phyloP scores from a whole-genome alignment of 2,113 vertebrate species.

The Eretmochelys imbricata region DNA sequence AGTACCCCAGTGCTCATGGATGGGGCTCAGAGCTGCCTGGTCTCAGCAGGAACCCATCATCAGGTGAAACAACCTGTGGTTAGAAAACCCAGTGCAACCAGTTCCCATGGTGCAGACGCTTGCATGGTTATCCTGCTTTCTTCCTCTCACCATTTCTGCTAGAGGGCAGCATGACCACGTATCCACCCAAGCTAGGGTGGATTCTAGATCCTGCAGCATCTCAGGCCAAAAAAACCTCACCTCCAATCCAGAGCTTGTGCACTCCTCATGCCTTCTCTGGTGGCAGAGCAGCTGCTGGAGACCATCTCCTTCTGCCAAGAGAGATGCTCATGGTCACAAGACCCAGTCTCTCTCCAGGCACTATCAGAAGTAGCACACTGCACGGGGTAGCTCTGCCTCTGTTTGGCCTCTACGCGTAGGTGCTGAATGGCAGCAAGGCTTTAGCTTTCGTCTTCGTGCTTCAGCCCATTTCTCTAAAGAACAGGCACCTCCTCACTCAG shows the following conservation, averaged over 20 bases:
- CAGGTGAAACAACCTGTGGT: not conserved
- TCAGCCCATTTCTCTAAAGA: not conserved
- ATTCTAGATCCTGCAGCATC: not conserved
- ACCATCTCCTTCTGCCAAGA: not conserved
- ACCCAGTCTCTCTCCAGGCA: not conserved
- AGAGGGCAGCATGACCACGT: not conserved
- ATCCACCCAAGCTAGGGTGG: not conserved
- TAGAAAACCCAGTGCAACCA: not conserved
- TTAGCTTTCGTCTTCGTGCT: not conserved
- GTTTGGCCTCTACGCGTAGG: not conserved
- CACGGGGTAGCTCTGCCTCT: not conserved
- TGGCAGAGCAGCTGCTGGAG: not conserved
- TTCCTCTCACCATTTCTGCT: not conserved
- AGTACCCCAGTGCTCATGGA: not conserved
- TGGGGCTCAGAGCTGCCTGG: not conserved
- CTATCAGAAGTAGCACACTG: not conserved
- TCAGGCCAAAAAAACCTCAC: not conserved
- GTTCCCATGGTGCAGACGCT: not conserved
- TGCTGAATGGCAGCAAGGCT: not conserved
- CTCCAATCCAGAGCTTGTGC: not conserved
- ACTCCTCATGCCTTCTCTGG: too few species aligned
- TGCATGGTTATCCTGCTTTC: not conserved
- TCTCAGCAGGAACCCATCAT: not conserved
- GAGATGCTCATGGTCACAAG: not conserved
- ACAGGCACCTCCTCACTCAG: not conserved